Conservation (phyloP, 2,888 invertebrate species). For the Labia minor region DNA sequence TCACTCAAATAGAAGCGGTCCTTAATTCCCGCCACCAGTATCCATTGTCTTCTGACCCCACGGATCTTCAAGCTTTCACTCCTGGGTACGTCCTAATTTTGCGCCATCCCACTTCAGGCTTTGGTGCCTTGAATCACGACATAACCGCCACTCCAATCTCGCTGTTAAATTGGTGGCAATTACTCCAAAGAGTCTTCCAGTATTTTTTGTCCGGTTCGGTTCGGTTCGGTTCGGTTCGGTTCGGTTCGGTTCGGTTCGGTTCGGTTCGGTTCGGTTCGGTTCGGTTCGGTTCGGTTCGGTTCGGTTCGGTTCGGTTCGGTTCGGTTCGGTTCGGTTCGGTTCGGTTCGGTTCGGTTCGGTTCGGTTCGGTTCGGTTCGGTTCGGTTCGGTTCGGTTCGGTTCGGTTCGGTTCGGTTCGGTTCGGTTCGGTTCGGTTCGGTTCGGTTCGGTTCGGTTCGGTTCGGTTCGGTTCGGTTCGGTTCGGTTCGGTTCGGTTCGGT, state of each 20-base stretch:
- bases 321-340: background rate
- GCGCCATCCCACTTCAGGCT: too few relatives aligned
- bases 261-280: slow-evolving; percentile 8
- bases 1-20: too few relatives aligned
- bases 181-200: too few relatives aligned
- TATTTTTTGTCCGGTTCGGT: slow-evolving; percentile 13
- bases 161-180: too few relatives aligned
- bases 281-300: background rate
- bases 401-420: slow-evolving; percentile 9
- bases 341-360: slow-evolving; percentile 18
- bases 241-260: slow-evolving; percentile 18
- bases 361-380: slow-evolving; percentile 15
- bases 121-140: too few relatives aligned
- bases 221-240: slow-evolving; percentile 19
- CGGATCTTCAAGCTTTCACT: too few relatives aligned
- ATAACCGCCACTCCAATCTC: too few relatives aligned
- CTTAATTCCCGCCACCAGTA: too few relatives aligned
- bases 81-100: too few relatives aligned
- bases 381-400: slow-evolving; percentile 17
- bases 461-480: slow-evolving; percentile 16
- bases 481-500: slow-evolving; percentile 19
- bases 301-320: slow-evolving; percentile 3
- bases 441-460: slow-evolving; percentile 16
- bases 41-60: too few relatives aligned
- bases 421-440: slow-evolving; percentile 13